These are phyloP conservation scores for Atrina japonica DNA, from an alignment of 2,888 invertebrate species.

Conservation along the genomic window DNA sequence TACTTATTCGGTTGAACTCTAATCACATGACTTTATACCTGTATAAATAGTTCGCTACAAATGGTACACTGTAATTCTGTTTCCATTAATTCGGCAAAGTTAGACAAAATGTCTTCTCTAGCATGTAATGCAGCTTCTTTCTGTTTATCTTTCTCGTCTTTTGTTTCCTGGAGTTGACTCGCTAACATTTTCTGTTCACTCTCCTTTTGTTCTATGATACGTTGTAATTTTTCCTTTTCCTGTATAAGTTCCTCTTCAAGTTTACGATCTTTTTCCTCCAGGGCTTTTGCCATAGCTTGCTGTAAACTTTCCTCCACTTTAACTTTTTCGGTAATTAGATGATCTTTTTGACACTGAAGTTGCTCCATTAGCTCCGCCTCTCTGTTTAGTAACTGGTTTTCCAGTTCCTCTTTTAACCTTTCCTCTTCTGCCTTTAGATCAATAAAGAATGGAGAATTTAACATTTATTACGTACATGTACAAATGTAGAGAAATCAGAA, in stretches of 20 bases:
- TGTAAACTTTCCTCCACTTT: conserved; percentile 67
- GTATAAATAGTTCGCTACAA: conserved; percentile 88
- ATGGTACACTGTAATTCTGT: conserved; percentile 88
- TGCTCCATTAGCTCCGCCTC: conserved; percentile 54
- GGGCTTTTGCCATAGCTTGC: conserved; percentile 85
- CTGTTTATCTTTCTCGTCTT: conserved; percentile 67
- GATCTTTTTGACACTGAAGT: conserved; percentile 58
- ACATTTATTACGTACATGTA: background rate
- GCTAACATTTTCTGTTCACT: conserved; percentile 73
- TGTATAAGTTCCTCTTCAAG: conserved; percentile 63
- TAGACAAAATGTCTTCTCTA: conserved; percentile 70
- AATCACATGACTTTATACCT: too few relatives aligned
- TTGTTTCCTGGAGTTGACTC: conserved; percentile 70
- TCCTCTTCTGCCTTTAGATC: conserved; percentile 67
- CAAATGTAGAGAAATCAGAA: too few relatives aligned
- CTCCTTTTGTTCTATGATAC: conserved; percentile 72
- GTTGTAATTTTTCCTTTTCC: conserved; percentile 53
- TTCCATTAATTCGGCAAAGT: conserved; percentile 77
- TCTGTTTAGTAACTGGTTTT: conserved; percentile 83
- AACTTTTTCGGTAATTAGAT: conserved; percentile 68
- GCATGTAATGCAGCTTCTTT: conserved; percentile 67
- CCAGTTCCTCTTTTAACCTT: conserved; percentile 82
- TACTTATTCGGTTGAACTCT: too few relatives aligned
- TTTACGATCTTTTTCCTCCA: conserved; percentile 72
- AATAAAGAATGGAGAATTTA: background rate